Conservation (phyloP, 2,113 vertebrate species). For the Centropus unirufus region DNA sequence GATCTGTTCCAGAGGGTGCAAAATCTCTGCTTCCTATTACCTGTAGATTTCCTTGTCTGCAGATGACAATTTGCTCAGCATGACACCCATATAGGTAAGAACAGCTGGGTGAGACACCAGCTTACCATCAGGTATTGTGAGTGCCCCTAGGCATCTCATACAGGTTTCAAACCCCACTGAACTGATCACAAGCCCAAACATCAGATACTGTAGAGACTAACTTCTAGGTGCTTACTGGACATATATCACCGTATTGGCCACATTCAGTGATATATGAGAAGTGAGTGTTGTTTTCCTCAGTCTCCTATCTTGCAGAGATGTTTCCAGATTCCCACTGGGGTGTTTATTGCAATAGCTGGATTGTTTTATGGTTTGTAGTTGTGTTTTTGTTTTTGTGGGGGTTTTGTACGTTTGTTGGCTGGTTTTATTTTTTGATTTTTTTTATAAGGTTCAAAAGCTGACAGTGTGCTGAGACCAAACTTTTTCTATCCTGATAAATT, state of each 20-base stretch:
- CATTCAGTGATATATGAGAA: not conserved
- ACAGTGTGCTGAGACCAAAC: not conserved
- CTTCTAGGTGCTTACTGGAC: not conserved
- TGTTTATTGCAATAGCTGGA: not conserved
- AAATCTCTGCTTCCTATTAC: not conserved
- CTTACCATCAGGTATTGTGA: not conserved
- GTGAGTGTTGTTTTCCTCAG: not conserved
- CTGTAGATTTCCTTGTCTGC: not conserved
- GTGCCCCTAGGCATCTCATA: no score
- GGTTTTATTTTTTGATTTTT: not conserved
- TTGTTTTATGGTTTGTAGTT: not conserved
- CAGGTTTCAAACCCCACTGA: not conserved
- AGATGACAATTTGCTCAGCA: not conserved
- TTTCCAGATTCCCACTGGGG: not conserved
- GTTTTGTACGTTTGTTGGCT: no score
- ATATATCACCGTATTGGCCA: not conserved
- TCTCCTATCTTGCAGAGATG: not conserved
- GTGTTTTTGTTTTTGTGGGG: no score
- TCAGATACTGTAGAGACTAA: not conserved
- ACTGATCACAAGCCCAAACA: not conserved
- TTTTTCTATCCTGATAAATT: not conserved
- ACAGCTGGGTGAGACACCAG: not conserved
- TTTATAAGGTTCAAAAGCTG: not conserved
- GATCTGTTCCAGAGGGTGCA: not conserved
- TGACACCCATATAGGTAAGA: not conserved